Evolutionary conservation across 2,113 vertebrate species (phyloP).

Genomic region (Gracilinanus agilis): DNA sequence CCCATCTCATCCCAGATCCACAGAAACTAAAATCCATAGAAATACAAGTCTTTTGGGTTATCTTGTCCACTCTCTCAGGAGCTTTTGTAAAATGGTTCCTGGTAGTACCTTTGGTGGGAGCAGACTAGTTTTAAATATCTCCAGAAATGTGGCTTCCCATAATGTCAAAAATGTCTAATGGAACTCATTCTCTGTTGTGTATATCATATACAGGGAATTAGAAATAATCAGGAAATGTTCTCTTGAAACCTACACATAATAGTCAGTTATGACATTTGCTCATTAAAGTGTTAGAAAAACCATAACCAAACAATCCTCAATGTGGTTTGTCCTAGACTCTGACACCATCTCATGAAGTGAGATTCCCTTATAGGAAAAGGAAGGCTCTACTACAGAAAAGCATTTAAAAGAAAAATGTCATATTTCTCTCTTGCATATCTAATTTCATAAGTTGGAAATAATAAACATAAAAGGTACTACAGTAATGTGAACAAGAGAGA

Average conservation of each 20-base stretch:
- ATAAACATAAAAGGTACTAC: background rate
- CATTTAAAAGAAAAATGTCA: conserved; percentile 46
- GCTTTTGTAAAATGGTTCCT: conserved; percentile 61
- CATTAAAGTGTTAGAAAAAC: conserved; percentile 65
- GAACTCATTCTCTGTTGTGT: conserved; percentile 56
- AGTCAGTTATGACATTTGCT: conserved; percentile 64
- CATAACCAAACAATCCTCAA: conserved; percentile 13
- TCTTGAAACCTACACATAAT: conserved; percentile 66
- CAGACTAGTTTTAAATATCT: conserved; percentile 70
- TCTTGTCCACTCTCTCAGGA: conserved; percentile 53
- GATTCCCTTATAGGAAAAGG: background rate
- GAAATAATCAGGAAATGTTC: conserved; percentile 64
- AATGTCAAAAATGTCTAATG: conserved; percentile 69
- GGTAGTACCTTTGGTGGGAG: conserved; percentile 32
- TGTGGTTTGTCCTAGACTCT: background rate
- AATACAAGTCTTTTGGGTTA: conserved; percentile 37
- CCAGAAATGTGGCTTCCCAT: conserved; percentile 55
- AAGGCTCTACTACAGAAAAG: conserved; percentile 40
- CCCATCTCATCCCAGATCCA: conserved; percentile 42
- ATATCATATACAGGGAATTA: conserved; percentile 68
- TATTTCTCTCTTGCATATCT: background rate
- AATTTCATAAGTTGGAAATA: background rate
- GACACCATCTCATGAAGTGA: background rate
- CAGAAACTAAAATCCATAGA: conserved; percentile 52
- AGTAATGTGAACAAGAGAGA: conserved; percentile 45